Base-by-base conservation (phyloP, 2,797 vertebrate genomes). In the Myotis myotis region DNA sequence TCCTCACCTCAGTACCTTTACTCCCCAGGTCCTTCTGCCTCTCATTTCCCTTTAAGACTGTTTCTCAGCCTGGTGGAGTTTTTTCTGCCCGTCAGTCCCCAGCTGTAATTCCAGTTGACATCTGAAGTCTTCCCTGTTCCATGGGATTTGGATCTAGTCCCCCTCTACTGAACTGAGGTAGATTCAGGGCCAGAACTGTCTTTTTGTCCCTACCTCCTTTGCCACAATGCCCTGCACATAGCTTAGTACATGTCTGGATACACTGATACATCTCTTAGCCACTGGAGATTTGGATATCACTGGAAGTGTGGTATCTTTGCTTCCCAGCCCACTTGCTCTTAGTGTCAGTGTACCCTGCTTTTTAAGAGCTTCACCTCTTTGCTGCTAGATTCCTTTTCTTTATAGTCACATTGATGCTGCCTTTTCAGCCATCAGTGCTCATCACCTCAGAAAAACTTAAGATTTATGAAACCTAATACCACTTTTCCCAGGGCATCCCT, bases 391-490 rank as follows among this genome's bases (percentile, higher is more conserved):
- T 68, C 30, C 62, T 72, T 71, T 36, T 88, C 41, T 28, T 49
- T 33, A 7, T 33, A 89, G 62, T 83, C 81, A 76, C 22, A 53
- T 74, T 53, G 60, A 78, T 20, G n/a, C 74, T 89, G 64, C 82
- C 80, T 94, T 71, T 87, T 72, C 68, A 72, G n/a, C 17, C 75
- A 33, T 36, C 28, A 33, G 33, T 62, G 30, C 55, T 51, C n/a
- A 47, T 93, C 60, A 30, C 64, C 66, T 88, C 55, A 70, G 49
- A 68, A 87, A 70, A 22, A 22, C 36, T 36, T 60, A 53, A n/a
- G 74, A 71, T 82, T 81, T 94, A 38, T 41, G 79, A 94, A 94
- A 87, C 66, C 23, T 81, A 44, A 66, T 80, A 66, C 64, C 17
- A 30, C 36, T 62, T 89, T 94, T 49, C 72, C 60, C 8, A 5